A percentile compares a stretch with the other conserved stretches of the same genome.
Evolutionary conservation across 2,113 vertebrate species (phyloP).

Genomic region (Notechis scutatus): DNA sequence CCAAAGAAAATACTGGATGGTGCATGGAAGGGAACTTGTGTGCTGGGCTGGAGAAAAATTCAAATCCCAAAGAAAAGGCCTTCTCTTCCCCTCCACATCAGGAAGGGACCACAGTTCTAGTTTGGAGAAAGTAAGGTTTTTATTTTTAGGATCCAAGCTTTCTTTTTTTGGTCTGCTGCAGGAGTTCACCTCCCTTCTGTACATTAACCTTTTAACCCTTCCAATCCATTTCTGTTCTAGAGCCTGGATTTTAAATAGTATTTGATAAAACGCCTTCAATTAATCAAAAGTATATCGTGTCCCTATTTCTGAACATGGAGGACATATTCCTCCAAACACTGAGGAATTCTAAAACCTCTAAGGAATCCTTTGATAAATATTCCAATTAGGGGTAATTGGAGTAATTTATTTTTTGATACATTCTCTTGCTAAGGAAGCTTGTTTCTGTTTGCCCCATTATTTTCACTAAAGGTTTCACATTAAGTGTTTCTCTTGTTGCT

Average conservation of each 20-base stretch:
- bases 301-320: conserved; percentile 34
- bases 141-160: neutral
- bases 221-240: neutral
- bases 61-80: neutral
- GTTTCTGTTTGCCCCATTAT: conserved; percentile 34
- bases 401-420: conserved; percentile 29
- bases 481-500: neutral
- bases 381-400: conserved; percentile 4
- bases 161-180: neutral
- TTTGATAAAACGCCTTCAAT: conserved; percentile 17
- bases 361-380: conserved; percentile 18
- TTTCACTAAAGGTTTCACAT: conserved; percentile 29
- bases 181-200: neutral
- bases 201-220: neutral
- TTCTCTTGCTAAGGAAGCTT: conserved; percentile 38
- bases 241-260: conserved; percentile 13
- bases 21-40: neutral
- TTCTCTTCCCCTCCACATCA: neutral
- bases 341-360: conserved; percentile 4
- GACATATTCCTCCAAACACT: conserved; percentile 12
- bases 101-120: neutral
- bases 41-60: neutral
- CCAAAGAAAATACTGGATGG: neutral
- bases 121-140: neutral
- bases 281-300: conserved; percentile 10